Percentiles rank a stretch among this genome's conserved stretches.
These are phyloP conservation scores for Rafetus swinhoei DNA, from an alignment of 2,113 vertebrate genomes.

Conservation along the genomic window DNA sequence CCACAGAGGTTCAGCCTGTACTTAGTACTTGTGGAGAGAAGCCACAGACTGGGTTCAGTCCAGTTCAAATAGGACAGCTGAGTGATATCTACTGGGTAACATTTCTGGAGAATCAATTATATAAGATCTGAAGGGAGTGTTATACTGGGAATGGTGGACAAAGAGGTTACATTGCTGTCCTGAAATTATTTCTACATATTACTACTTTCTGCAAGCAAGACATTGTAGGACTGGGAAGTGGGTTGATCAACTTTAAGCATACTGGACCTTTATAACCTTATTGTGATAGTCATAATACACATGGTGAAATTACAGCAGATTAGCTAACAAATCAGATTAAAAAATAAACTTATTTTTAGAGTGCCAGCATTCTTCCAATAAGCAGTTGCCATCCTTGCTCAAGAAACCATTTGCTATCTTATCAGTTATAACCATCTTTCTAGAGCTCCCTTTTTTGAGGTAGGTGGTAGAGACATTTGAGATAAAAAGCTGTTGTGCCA, in stretches of 20 bases:
- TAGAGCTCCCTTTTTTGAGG: constrained; percentile 1
- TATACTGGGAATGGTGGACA: neutral
- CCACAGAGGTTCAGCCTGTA: too few relatives aligned
- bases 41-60: neutral
- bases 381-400: neutral
- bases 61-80: neutral
- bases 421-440: constrained; percentile 22
- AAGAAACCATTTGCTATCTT: neutral
- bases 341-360: neutral
- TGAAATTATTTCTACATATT: neutral
- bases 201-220: neutral
- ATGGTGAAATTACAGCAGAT: neutral
- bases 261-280: neutral
- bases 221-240: neutral
- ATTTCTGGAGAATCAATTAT: neutral
- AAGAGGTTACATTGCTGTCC: neutral
- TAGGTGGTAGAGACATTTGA: constrained; percentile 66
- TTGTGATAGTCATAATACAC: neutral
- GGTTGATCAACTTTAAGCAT: neutral
- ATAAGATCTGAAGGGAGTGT: neutral
- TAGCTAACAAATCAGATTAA: neutral
- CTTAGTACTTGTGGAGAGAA: neutral
- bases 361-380: neutral
- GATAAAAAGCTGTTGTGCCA: constrained; percentile 65
- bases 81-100: neutral